Base-by-base conservation (phyloP, 2,888 invertebrate genomes). In the Drosophila atripex region DNA sequence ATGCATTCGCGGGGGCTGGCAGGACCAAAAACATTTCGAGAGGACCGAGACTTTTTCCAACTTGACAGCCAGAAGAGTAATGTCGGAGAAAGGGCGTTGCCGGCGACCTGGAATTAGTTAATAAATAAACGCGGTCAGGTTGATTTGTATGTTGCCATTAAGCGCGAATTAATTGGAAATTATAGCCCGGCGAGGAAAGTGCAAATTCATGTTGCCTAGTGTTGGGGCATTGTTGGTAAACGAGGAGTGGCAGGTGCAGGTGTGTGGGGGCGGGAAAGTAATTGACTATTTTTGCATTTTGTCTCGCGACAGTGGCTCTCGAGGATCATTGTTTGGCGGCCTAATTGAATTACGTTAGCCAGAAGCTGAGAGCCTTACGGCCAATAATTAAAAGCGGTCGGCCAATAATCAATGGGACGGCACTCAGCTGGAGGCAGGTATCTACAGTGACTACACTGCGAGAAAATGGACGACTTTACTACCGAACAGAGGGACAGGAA, bases 361-460 rank as follows among this genome's bases (percentile, higher is more conserved):
- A 52, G 57, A 47, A 54, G 64, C 52, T 70, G 70, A 46, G 70
- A 51, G 16, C 30, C 8, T 9, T 23, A 41, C 39, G 39, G 55
- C 28, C 66, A 66, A 80, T 88, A 88, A 84, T 88, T 84, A 86
- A 84, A 76, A 78, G 78, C 75, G 71, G 63, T 76, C 60, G 57
- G 73, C 78, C 88, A 83, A 77, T 78, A 86, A 86, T 76, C 86
- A 88, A 88, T 84, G 78, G 86, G 63, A 60, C n/a, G 35, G 64
- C 69, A 69, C 66, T 69, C 80, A 86, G 84, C 86, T 75, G 86
- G 86, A 71, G 60, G 57, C 80, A 80, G 78, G 78, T 79, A 78
- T 39, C 59, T 43, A n/a, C n/a, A 57, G 41, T 72, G 18, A 12
- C 11, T 18, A 21, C 21, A 43, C 43, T 11, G 21, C 4, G 12